These are phyloP conservation scores for Sardinella longiceps DNA, from an alignment of 2,797 vertebrate genomes.

Conservation along the genomic window DNA sequence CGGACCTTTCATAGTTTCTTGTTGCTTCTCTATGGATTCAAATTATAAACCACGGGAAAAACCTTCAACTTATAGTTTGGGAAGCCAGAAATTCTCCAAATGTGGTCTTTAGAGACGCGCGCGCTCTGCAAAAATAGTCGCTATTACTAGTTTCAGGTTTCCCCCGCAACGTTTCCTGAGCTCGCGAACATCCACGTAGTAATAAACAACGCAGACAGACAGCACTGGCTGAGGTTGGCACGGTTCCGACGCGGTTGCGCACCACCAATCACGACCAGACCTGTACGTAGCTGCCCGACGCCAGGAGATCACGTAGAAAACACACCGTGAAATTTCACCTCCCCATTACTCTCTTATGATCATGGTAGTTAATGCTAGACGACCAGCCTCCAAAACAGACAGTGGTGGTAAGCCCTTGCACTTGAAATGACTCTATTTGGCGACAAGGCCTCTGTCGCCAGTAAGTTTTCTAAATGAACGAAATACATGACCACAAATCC, in stretches of 20 bases:
- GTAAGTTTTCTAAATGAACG: constrained; percentile 42
- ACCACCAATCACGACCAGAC: not conserved
- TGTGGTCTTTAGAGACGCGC: constrained; percentile 29
- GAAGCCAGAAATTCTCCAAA: constrained; percentile 44
- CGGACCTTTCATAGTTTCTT: constrained; percentile 45
- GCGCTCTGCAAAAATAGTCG: constrained; percentile 29
- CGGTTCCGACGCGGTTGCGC: not conserved
- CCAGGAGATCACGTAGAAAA: not conserved
- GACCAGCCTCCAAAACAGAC: not conserved
- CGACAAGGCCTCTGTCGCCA: constrained; percentile 38
- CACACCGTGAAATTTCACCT: not conserved
- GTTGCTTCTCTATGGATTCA: constrained; percentile 41
- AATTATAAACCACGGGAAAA: constrained; percentile 49
- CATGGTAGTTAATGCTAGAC: not conserved
- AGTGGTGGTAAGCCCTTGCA: not conserved
- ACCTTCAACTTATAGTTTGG: constrained; percentile 47
- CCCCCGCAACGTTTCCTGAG: not conserved
- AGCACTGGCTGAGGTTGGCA: not conserved
- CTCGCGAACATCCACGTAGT: constrained; percentile 8
- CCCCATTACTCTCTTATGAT: not conserved
- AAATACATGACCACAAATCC: constrained; percentile 45
- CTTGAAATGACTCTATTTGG: constrained; percentile 21
- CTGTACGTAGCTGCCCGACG: not conserved
- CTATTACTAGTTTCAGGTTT: constrained; percentile 41
- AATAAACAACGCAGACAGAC: constrained; percentile 11